Conservation (phyloP, 1,140 invertebrate genomes). For the Drusus annulatus region DNA sequence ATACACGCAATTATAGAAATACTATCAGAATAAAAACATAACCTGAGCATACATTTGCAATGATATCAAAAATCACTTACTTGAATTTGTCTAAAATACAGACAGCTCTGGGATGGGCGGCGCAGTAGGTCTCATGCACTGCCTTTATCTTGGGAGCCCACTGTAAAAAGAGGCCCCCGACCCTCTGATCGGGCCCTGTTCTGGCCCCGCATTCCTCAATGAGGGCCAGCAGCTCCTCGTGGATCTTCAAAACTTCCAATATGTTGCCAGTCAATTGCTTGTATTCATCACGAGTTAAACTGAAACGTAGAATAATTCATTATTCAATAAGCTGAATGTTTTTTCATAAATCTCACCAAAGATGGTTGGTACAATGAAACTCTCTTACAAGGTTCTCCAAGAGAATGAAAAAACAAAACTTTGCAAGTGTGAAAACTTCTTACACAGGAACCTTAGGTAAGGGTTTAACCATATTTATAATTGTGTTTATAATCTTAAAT, state of each 20-base stretch:
- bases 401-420: too few species aligned
- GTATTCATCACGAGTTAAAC: constrained; percentile 89
- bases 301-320: constrained; percentile 77
- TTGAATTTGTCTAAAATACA: constrained; percentile 92
- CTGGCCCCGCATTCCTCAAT: constrained; percentile 84
- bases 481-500: too few species aligned
- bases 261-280: constrained; percentile 90
- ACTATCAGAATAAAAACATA: too few species aligned
- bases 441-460: too few species aligned
- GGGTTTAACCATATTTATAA: too few species aligned
- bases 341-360: too few species aligned
- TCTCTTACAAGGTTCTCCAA: too few species aligned
- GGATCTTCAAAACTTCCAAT: constrained; percentile 86
- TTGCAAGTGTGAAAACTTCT: too few species aligned
- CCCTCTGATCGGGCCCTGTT: constrained; percentile 82
- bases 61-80: constrained; percentile 70
- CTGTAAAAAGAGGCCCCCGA: constrained; percentile 93
- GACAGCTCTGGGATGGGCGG: constrained; percentile 93
- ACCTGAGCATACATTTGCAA: too few species aligned
- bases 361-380: too few species aligned
- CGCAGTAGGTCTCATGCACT: constrained; percentile 91
- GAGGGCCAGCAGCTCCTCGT: constrained; percentile 83
- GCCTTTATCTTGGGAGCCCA: constrained; percentile 89
- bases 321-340: too few species aligned
- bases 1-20: too few species aligned